phyloP scores from a whole-genome alignment of 2,113 vertebrate species.

The Alaudala cheleensis region DNA sequence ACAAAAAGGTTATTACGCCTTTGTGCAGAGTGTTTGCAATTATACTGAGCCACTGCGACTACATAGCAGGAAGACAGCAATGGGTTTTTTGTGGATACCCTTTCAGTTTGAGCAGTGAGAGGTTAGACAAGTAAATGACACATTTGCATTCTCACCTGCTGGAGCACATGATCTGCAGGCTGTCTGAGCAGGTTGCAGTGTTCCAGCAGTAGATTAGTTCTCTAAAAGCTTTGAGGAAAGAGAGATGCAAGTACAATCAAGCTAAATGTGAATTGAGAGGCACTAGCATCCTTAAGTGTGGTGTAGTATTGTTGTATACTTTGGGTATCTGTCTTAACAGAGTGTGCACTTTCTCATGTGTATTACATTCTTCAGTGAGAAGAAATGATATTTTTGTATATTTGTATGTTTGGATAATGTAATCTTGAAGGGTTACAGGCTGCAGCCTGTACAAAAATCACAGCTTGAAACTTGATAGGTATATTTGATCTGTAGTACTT shows the following conservation, averaged over 20 bases:
- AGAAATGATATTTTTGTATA: neutral
- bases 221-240: neutral
- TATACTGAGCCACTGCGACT: neutral
- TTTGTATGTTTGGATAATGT: neutral
- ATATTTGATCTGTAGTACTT: slow-evolving; percentile 1
- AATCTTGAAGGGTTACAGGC: neutral
- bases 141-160: neutral
- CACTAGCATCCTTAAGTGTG: neutral
- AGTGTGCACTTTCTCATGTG: neutral
- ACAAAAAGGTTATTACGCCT: neutral
- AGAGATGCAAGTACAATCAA: neutral
- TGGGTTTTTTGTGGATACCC: neutral
- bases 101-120: neutral
- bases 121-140: neutral
- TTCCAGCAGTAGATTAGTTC: neutral
- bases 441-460: neutral
- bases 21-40: neutral
- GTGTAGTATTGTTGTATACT: neutral
- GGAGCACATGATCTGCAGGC: neutral
- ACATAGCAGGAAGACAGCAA: neutral
- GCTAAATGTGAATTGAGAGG: neutral
- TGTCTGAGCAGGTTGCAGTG: neutral
- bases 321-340: neutral
- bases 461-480: neutral
- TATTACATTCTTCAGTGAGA: neutral